Evolutionary conservation across 1,140 invertebrate genomes (phyloP).

Genomic region (Thaumetopoea pityocampa): DNA sequence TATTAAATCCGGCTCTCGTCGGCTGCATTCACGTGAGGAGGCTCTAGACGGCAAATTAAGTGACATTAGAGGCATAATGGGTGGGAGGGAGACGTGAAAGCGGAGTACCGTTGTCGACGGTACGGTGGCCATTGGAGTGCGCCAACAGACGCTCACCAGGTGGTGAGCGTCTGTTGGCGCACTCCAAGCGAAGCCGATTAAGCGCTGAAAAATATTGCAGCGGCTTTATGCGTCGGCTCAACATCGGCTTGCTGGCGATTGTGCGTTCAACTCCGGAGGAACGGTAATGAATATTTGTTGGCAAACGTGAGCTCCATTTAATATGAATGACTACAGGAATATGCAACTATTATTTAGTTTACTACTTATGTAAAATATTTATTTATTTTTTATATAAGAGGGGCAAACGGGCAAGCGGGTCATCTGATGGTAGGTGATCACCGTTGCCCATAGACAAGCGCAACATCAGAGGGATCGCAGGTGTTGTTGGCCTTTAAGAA

Average conservation of each 20-base stretch:
- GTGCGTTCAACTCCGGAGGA: slow-evolving; percentile 15
- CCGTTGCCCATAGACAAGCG: too few relatives aligned
- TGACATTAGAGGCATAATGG: slow-evolving; percentile 73
- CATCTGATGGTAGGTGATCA: too few relatives aligned
- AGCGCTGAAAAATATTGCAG: slow-evolving; percentile 18
- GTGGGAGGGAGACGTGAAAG: slow-evolving; percentile 62
- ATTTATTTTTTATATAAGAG: too few relatives aligned
- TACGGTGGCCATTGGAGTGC: slow-evolving; percentile 39
- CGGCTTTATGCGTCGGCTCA: slow-evolving; percentile 11
- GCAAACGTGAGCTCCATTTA: too few relatives aligned
- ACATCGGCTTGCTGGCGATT: slow-evolving; percentile 13
- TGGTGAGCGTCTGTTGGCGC: too few relatives aligned
- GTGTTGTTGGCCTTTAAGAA: too few relatives aligned
- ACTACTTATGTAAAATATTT: too few relatives aligned
- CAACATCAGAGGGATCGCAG: too few relatives aligned
- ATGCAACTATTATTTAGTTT: too few relatives aligned
- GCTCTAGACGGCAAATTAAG: slow-evolving; percentile 72
- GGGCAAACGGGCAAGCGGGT: too few relatives aligned
- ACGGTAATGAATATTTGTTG: too few relatives aligned
- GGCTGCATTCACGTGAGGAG: slow-evolving; percentile 69
- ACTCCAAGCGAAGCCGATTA: slow-evolving; percentile 16
- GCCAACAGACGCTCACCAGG: slow-evolving; percentile 21
- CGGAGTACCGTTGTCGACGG: slow-evolving; percentile 56
- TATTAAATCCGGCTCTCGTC: slow-evolving; percentile 68
- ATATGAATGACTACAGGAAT: too few relatives aligned